These are phyloP conservation scores for Elysia chlorotica DNA, from an alignment of 1,140 invertebrate species.

Conservation along the genomic window DNA sequence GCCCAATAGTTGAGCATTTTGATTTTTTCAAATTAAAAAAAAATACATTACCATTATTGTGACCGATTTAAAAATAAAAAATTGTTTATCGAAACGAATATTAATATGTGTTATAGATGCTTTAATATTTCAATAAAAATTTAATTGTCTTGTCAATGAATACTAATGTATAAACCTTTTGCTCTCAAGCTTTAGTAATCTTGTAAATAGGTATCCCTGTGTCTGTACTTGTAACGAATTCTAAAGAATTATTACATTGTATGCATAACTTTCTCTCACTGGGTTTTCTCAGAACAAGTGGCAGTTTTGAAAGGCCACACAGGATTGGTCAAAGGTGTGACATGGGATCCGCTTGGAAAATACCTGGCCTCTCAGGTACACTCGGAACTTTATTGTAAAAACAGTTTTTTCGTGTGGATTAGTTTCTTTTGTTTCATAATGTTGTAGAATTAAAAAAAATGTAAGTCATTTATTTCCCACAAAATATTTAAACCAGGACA, in stretches of 20 bases:
- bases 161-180: too few relatives aligned
- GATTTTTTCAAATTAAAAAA: not conserved
- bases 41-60: not conserved
- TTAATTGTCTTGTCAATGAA: not conserved
- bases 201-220: too few relatives aligned
- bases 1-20: not conserved
- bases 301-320: constrained; percentile 81
- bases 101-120: not conserved
- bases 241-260: too few relatives aligned
- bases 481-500: too few relatives aligned
- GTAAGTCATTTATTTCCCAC: too few relatives aligned
- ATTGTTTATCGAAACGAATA: not conserved
- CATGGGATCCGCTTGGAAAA: constrained; percentile 98
- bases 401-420: too few relatives aligned
- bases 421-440: too few relatives aligned
- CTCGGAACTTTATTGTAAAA: too few relatives aligned
- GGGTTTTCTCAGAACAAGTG: constrained; percentile 58
- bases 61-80: not conserved
- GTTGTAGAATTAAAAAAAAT: too few relatives aligned
- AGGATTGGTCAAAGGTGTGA: constrained; percentile 89
- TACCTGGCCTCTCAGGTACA: constrained; percentile 88
- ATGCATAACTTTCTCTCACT: not conserved
- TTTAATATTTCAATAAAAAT: not conserved
- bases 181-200: too few relatives aligned
- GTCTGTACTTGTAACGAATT: too few relatives aligned